phyloP scores from a whole-genome alignment of 2,113 vertebrate genomes.

The Lonchura striata region DNA sequence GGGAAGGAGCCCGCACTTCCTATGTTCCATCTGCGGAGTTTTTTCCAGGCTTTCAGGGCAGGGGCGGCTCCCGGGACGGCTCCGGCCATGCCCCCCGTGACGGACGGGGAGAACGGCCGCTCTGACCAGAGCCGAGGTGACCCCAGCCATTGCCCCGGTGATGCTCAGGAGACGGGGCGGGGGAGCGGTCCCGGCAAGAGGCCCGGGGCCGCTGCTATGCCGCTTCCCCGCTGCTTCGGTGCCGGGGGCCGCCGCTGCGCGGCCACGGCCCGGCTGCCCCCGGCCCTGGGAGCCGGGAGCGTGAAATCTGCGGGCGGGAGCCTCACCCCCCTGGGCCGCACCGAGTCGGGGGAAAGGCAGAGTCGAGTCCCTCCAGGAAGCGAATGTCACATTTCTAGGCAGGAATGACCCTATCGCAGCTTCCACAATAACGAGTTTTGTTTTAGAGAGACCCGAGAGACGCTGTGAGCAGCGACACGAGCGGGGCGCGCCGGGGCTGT shows the following conservation, averaged over 20 bases:
- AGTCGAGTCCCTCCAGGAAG: not conserved
- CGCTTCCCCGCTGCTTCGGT: not conserved
- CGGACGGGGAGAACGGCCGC: too few relatives aligned
- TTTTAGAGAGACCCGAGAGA: not conserved
- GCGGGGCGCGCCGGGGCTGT: too few relatives aligned
- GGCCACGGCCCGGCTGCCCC: not conserved
- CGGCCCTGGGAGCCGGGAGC: not conserved
- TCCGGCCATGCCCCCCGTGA: too few relatives aligned
- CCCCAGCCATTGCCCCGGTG: not conserved
- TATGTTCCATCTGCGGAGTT: too few relatives aligned
- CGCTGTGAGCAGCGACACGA: not conserved
- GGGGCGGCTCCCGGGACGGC: too few relatives aligned
- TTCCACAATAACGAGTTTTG: not conserved
- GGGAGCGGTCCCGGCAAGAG: not conserved
- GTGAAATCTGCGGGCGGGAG: not conserved
- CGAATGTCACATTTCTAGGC: not conserved
- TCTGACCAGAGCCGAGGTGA: too few relatives aligned
- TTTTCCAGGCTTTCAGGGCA: too few relatives aligned
- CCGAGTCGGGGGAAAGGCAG: not conserved
- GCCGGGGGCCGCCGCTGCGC: not conserved
- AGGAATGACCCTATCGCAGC: not conserved
- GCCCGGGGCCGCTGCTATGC: not conserved
- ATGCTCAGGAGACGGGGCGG: not conserved
- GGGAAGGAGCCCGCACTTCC: too few relatives aligned
- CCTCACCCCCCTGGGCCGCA: not conserved